Conservation (phyloP, 30 jellyfish, hydroid and myxozoan genomes). For the Turritopsis dohrnii region DNA sequence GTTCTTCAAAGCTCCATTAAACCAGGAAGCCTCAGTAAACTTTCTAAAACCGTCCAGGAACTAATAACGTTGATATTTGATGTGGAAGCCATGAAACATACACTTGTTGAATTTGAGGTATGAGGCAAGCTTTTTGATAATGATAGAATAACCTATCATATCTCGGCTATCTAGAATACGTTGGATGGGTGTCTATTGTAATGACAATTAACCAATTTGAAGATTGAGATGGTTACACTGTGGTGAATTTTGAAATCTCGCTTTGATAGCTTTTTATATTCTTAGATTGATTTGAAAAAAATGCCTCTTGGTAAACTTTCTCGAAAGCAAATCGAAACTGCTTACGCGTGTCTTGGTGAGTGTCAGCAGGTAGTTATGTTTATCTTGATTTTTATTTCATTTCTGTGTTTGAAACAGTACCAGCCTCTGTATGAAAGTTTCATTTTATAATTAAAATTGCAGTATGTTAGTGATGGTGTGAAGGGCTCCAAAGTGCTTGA, state of each 20-base stretch:
- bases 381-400: too few relatives aligned
- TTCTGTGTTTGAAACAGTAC: too few relatives aligned
- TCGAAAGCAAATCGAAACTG: slow-evolving; percentile 70
- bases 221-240: too few relatives aligned
- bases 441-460: slow-evolving; percentile 16
- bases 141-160: too few relatives aligned
- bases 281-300: slow-evolving; percentile 82
- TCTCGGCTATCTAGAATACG: too few relatives aligned
- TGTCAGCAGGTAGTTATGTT: slow-evolving; percentile 50
- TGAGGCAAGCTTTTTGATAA: background rate
- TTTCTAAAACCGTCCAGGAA: slow-evolving; percentile 55
- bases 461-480: slow-evolving; percentile 49
- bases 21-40: slow-evolving; percentile 42
- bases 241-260: too few relatives aligned
- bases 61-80: slow-evolving; percentile 73
- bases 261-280: background rate
- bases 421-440: background rate
- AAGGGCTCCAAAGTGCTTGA: slow-evolving; percentile 64
- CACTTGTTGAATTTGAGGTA: slow-evolving; percentile 96
- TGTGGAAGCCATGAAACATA: slow-evolving; percentile 78
- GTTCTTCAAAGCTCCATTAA: slow-evolving; percentile 30
- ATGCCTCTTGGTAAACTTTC: slow-evolving; percentile 96
- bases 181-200: too few relatives aligned
- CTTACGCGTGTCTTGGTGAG: slow-evolving; percentile 78
- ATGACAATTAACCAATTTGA: too few relatives aligned